Percentiles rank a stretch among this genome's conserved stretches.
These are phyloP conservation scores for Drosophila eugracilis DNA, from an alignment of 1,140 invertebrate genomes.

Conservation along the genomic window DNA sequence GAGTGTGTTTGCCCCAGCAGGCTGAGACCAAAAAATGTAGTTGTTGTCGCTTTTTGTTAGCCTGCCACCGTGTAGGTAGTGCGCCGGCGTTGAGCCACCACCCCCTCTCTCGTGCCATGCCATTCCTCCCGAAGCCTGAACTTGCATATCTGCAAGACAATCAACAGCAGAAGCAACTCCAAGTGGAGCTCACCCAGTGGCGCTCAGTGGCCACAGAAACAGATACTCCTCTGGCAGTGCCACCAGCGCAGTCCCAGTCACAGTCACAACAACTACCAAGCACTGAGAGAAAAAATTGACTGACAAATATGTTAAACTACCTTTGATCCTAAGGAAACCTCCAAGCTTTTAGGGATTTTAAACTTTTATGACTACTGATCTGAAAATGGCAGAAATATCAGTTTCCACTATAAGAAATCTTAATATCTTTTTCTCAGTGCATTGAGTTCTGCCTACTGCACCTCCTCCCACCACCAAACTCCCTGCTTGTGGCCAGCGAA, in stretches of 20 bases:
- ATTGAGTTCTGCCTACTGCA: constrained; percentile 1
- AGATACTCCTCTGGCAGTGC: constrained; percentile 41
- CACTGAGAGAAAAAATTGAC: constrained; percentile 8
- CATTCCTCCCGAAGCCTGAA: constrained; percentile 9
- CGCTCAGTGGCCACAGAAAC: constrained; percentile 63
- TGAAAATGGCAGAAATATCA: too few relatives aligned
- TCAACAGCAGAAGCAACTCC: constrained; percentile 53
- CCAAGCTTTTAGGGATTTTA: too few relatives aligned
- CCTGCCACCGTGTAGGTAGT: constrained; percentile 78
- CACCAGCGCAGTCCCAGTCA: constrained; percentile 38
- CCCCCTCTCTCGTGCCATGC: not conserved
- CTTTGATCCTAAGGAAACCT: not conserved
- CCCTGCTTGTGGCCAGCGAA: constrained; percentile 27
- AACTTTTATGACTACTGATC: too few relatives aligned
- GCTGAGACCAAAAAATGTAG: constrained; percentile 77
- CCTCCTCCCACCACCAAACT: not conserved
- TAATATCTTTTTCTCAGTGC: constrained; percentile 15
- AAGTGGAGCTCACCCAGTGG: constrained; percentile 55
- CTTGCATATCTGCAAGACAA: constrained; percentile 81
- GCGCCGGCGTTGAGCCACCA: constrained; percentile 72
- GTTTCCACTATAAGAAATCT: too few relatives aligned
- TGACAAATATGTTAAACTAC: not conserved
- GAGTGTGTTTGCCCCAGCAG: constrained; percentile 31
- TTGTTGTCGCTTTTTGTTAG: constrained; percentile 80
- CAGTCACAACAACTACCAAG: constrained; percentile 19